A percentile compares a stretch with the other conserved stretches of the same genome.
These are phyloP conservation scores for Cirrhinus mrigala DNA, from an alignment of 2,797 vertebrate genomes.

Conservation along the genomic window DNA sequence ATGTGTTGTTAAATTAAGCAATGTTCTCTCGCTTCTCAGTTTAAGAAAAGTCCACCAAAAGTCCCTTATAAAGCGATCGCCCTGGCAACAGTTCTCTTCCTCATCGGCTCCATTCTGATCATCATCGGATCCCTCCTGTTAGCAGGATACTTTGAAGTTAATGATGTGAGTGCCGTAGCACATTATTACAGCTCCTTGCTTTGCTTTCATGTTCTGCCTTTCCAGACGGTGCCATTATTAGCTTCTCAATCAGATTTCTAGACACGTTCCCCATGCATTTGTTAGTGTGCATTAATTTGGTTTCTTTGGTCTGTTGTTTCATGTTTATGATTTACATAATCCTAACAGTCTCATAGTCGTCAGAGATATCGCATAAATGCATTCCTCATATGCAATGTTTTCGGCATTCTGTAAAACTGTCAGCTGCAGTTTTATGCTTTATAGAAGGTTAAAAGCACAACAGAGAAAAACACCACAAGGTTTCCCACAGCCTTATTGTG, in stretches of 20 bases:
- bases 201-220: not conserved
- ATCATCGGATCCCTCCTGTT: slow-evolving; percentile 91
- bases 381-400: not conserved
- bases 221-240: not conserved
- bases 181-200: not conserved
- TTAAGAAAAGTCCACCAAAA: slow-evolving; percentile 95
- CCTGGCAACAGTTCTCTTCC: slow-evolving; percentile 88
- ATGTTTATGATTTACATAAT: not conserved
- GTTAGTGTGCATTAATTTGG: slow-evolving; percentile 3
- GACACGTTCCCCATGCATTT: not conserved
- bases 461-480: not conserved
- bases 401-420: not conserved
- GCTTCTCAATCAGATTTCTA: not conserved
- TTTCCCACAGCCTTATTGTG: not conserved
- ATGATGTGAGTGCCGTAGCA: slow-evolving; percentile 79
- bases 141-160: slow-evolving; percentile 91
- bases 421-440: not conserved
- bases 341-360: not conserved
- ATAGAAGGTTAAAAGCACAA: not conserved
- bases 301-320: not conserved
- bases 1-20: not conserved
- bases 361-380: not conserved
- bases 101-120: slow-evolving; percentile 93
- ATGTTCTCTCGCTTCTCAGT: slow-evolving; percentile 74
- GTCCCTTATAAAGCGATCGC: slow-evolving; percentile 97